phyloP scores from a whole-genome alignment of 2,888 invertebrate species.

The Argynnis bischoffii region DNA sequence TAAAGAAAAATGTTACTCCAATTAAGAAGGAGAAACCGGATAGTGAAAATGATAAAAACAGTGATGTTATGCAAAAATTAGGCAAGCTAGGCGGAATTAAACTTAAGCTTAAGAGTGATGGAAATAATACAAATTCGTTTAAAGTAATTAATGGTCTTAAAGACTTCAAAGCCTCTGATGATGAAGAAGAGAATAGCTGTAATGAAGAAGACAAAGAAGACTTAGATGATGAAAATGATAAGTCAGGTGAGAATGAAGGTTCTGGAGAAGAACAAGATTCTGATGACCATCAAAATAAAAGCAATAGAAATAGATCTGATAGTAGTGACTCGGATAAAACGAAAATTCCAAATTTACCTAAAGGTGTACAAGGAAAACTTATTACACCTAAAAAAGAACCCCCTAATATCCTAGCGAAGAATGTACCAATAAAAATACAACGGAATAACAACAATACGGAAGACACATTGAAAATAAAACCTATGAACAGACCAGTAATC shows the following conservation, averaged over 20 bases:
- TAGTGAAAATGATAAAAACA: slow-evolving; percentile 45
- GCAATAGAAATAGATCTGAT: slow-evolving; percentile 48
- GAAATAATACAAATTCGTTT: slow-evolving; percentile 65
- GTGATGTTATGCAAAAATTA: slow-evolving; percentile 67
- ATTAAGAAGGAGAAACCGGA: slow-evolving; percentile 65
- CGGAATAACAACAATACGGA: no score
- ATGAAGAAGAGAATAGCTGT: slow-evolving; percentile 63
- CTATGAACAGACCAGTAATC: slow-evolving; percentile 59
- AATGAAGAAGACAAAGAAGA: slow-evolving; percentile 58
- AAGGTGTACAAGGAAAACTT: slow-evolving; percentile 51
- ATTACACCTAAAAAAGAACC: slow-evolving; percentile 48
- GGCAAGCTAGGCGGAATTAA: slow-evolving; percentile 75
- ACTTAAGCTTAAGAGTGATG: slow-evolving; percentile 74
- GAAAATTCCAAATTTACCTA: slow-evolving; percentile 46
- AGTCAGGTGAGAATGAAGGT: slow-evolving; percentile 46
- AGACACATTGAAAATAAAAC: slow-evolving; percentile 48
- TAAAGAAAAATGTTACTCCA: slow-evolving; percentile 67
- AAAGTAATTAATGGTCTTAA: slow-evolving; percentile 74
- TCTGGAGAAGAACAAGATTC: slow-evolving; percentile 53
- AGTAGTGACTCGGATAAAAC: slow-evolving; percentile 51
- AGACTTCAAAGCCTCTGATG: slow-evolving; percentile 73
- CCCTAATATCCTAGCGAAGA: slow-evolving; percentile 46
- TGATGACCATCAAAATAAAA: slow-evolving; percentile 45
- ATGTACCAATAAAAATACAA: slow-evolving; percentile 44
- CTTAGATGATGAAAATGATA: slow-evolving; percentile 48